phyloP scores from a whole-genome alignment of 1,140 invertebrate genomes.

The Sycophila sp. region DNA sequence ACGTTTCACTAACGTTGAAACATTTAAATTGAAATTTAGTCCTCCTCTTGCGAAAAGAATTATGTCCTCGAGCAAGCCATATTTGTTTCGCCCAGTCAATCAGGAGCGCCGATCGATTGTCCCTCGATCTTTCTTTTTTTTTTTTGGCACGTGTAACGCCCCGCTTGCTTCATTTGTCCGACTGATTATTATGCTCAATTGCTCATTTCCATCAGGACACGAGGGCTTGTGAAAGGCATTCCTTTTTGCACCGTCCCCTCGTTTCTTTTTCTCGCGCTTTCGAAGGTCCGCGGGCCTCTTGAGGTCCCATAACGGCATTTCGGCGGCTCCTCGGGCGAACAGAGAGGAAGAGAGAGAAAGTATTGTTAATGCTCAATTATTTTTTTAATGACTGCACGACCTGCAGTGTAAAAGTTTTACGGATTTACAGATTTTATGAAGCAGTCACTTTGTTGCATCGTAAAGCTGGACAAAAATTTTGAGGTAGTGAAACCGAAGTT shows the following conservation, averaged over 20 bases:
- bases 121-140: no score
- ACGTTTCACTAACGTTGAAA: no score
- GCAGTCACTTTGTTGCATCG: no score
- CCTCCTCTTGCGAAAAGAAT: no score
- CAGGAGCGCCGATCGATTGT: background rate
- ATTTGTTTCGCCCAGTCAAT: no score
- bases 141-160: background rate
- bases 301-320: slow-evolving; percentile 12
- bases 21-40: no score
- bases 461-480: no score
- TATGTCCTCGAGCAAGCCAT: background rate
- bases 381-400: slow-evolving; percentile 2
- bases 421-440: no score
- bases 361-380: slow-evolving; percentile 10
- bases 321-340: background rate
- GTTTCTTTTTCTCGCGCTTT: background rate
- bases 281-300: background rate
- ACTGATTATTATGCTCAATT: background rate
- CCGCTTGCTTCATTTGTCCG: background rate
- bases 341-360: background rate
- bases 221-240: background rate
- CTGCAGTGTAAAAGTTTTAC: background rate
- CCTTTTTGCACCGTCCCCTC: background rate
- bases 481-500: no score
- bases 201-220: slow-evolving; percentile 3